phyloP scores from a whole-genome alignment of 2,888 invertebrate species.

The Netelia inedita region DNA sequence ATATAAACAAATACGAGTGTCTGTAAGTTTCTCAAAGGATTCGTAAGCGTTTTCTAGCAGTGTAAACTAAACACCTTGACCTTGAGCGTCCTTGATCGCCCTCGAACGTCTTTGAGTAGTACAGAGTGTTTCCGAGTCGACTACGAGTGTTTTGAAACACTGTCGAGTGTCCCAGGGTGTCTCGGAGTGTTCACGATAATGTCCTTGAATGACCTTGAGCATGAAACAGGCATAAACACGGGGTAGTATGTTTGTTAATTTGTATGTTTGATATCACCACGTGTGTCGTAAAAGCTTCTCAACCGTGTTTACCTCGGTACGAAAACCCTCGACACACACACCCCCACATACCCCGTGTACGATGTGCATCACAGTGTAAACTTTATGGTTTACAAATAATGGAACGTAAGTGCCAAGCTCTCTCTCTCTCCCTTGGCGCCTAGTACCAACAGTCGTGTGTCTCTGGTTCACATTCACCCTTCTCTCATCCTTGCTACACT shows the following conservation, averaged over 20 bases:
- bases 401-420: conserved; percentile 70
- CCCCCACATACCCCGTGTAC: background rate
- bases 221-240: too few relatives aligned
- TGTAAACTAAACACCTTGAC: too few relatives aligned
- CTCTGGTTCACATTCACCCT: conserved; percentile 35
- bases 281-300: conserved; percentile 26
- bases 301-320: background rate
- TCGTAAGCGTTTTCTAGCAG: too few relatives aligned
- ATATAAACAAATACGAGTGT: too few relatives aligned
- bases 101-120: too few relatives aligned
- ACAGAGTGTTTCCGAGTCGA: too few relatives aligned
- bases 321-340: background rate
- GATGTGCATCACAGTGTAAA: conserved; percentile 55
- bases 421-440: conserved; percentile 14
- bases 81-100: too few relatives aligned
- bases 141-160: too few relatives aligned
- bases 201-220: too few relatives aligned
- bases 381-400: conserved; percentile 76
- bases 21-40: too few relatives aligned
- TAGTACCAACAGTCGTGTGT: conserved; percentile 25
- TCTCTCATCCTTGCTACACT: conserved; percentile 21
- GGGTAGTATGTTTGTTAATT: conserved; percentile 22
- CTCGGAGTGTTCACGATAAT: too few relatives aligned
- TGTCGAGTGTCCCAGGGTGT: too few relatives aligned
- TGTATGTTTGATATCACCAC: conserved; percentile 15